A percentile compares a stretch with the other conserved stretches of the same genome.
Evolutionary conservation across 2,888 invertebrate genomes (phyloP).

Genomic region (Drosophila merina): DNA sequence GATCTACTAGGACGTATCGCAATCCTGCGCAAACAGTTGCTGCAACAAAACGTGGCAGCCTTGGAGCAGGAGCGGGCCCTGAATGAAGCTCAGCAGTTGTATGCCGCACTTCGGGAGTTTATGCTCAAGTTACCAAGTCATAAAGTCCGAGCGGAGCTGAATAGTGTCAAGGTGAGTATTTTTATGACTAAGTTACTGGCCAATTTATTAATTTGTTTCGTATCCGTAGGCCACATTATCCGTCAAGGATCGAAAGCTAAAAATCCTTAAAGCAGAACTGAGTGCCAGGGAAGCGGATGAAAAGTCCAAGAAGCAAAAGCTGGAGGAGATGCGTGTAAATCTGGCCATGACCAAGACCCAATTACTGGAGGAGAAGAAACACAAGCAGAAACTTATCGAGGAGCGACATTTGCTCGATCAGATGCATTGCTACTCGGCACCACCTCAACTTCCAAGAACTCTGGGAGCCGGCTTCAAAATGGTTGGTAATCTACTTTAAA

Average conservation of each 20-base stretch:
- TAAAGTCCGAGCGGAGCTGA: conserved; percentile 81
- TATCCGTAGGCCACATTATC: conserved; percentile 77
- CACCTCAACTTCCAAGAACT: conserved; percentile 76
- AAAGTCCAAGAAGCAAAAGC: conserved; percentile 68
- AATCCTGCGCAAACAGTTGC: conserved; percentile 85
- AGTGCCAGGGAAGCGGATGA: conserved; percentile 79
- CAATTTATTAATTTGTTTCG: background rate
- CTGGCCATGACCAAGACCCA: conserved; percentile 79
- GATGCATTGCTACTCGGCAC: conserved; percentile 83
- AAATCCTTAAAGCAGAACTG: conserved; percentile 82
- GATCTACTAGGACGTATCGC: conserved; percentile 93
- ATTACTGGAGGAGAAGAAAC: conserved; percentile 79
- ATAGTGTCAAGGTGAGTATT: conserved; percentile 78
- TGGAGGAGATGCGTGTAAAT: conserved; percentile 78
- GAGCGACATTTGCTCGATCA: conserved; percentile 81
- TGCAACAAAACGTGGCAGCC: conserved; percentile 79
- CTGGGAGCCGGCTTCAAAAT: conserved; percentile 81
- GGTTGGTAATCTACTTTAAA: conserved; percentile 56
- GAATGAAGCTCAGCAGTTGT: conserved; percentile 81
- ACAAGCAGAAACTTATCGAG: conserved; percentile 80
- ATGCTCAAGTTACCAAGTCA: conserved; percentile 82
- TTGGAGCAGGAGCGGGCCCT: conserved; percentile 81
- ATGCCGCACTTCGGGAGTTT: conserved; percentile 81
- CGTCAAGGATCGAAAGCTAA: conserved; percentile 81
- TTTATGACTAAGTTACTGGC: background rate